These are phyloP conservation scores for Eupithecia centaureata DNA, from an alignment of 2,888 invertebrate species.

Conservation along the genomic window DNA sequence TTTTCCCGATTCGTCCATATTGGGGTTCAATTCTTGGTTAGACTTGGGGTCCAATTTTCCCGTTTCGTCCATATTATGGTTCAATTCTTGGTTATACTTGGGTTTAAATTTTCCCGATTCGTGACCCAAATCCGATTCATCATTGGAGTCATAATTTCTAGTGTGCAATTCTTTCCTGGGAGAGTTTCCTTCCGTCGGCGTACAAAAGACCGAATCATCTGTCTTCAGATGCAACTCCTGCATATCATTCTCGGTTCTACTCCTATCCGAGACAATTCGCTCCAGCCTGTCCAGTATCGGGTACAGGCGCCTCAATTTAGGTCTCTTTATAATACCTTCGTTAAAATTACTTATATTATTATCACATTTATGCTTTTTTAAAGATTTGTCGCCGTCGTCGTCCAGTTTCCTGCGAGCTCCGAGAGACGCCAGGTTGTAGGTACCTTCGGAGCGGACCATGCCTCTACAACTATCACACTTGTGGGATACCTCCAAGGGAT, in stretches of 20 bases:
- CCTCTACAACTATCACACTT: constrained; percentile 62
- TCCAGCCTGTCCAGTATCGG: constrained; percentile 71
- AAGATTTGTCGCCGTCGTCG: constrained; percentile 60
- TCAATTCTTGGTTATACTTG: too few relatives aligned
- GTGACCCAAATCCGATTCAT: too few relatives aligned
- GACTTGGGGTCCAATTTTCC: too few relatives aligned
- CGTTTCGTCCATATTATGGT: not conserved
- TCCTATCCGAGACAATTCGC: constrained; percentile 68
- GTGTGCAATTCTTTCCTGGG: not conserved
- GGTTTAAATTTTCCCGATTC: too few relatives aligned
- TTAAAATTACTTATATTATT: constrained; percentile 59
- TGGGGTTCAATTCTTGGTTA: not conserved
- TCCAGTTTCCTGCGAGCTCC: constrained; percentile 53
- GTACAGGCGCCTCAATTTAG: constrained; percentile 69
- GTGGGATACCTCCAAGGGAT: constrained; percentile 48
- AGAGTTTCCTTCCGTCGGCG: constrained; percentile 48
- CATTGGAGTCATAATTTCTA: not conserved
- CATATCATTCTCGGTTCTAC: constrained; percentile 60
- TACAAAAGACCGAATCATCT: constrained; percentile 72
- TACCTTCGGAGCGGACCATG: constrained; percentile 75
- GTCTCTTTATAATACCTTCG: constrained; percentile 68
- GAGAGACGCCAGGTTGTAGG: constrained; percentile 65
- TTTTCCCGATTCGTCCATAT: not conserved
- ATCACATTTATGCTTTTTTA: constrained; percentile 82
- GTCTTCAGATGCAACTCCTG: constrained; percentile 67